Conservation (phyloP, 1,140 invertebrate species). For the Sarcophaga bullata region DNA sequence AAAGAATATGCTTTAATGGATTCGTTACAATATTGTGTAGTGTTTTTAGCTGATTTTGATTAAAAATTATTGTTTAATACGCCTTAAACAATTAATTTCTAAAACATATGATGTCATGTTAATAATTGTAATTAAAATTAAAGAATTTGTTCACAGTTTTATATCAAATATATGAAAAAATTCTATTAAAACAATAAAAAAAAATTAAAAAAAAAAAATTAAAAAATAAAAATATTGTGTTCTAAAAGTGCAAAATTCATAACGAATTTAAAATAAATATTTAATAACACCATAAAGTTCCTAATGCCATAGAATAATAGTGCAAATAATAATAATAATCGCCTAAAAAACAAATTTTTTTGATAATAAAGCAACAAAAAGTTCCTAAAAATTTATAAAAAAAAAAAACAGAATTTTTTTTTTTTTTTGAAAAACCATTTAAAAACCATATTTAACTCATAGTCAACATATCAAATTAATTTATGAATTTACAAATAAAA, state of each 20-base stretch:
- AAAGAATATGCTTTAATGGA: no score
- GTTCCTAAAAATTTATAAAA: slow-evolving; percentile 14
- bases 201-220: no score
- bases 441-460: neutral
- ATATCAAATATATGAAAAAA: no score
- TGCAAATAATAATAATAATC: slow-evolving; percentile 10
- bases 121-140: no score
- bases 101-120: no score
- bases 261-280: neutral
- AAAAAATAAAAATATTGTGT: neutral
- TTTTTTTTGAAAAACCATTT: neutral
- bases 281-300: neutral
- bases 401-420: neutral
- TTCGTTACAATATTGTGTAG: no score
- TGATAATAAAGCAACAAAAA: slow-evolving; percentile 24
- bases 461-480: slow-evolving; percentile 15
- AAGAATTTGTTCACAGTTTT: no score
- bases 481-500: neutral
- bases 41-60: no score
- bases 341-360: neutral
- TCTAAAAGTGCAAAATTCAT: neutral
- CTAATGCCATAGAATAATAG: slow-evolving; percentile 9
- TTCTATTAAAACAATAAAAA: no score
- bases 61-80: no score
- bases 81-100: no score